phyloP scores from a whole-genome alignment of 2,888 invertebrate genomes.

The Mesorhabditis spiculigera region DNA sequence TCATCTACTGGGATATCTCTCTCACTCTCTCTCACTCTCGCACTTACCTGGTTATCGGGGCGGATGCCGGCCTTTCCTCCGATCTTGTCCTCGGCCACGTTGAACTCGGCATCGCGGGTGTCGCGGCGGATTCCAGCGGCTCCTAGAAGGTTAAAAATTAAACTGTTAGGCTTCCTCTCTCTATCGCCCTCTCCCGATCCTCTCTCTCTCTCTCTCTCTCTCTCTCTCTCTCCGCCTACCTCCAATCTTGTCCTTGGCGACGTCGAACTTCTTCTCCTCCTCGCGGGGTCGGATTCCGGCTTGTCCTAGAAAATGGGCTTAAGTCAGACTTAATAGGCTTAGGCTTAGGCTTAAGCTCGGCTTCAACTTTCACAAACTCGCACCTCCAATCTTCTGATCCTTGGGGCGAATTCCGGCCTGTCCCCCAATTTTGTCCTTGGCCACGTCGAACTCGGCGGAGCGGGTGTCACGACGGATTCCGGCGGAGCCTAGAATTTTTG shows the following conservation, averaged over 20 bases:
- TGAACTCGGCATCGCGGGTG: neutral
- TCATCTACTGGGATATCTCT: neutral
- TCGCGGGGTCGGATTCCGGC: neutral
- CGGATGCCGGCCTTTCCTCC: constrained; percentile 1
- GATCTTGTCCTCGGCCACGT: constrained; percentile 3
- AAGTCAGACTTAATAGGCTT: too few relatives aligned
- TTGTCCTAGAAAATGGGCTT: too few relatives aligned
- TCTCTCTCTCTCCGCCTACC: neutral
- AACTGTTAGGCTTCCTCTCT: too few relatives aligned
- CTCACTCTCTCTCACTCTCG: neutral
- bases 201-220: too few relatives aligned
- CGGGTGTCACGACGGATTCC: neutral
- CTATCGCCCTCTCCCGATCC: too few relatives aligned
- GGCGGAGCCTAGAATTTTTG: neutral
- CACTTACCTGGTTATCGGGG: neutral
- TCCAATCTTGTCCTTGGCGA: neutral
- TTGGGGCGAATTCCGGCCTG: neutral
- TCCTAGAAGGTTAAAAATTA: neutral
- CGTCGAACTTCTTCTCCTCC: neutral
- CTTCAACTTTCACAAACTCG: too few relatives aligned
- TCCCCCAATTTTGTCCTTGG: neutral
- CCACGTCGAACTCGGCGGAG: neutral
- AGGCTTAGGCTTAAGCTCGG: constrained; percentile 1
- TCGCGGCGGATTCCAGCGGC: neutral
- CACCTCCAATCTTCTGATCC: neutral